A percentile compares a stretch with the other conserved stretches of the same genome.
These are phyloP conservation scores for Rhea pennata DNA, from an alignment of 2,113 vertebrate species.

Conservation along the genomic window DNA sequence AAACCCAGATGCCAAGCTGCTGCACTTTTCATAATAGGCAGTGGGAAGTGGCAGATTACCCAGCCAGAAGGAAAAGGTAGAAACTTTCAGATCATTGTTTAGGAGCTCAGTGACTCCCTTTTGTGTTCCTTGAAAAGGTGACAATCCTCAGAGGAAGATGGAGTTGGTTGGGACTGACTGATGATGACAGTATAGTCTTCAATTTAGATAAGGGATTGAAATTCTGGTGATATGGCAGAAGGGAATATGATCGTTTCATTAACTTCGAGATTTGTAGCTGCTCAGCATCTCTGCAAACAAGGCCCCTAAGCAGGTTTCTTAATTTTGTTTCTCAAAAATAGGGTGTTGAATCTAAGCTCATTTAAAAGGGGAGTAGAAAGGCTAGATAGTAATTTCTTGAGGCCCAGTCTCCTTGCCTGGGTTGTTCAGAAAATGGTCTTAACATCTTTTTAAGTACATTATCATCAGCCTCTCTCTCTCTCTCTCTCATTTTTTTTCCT, in stretches of 20 bases:
- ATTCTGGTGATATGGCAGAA: neutral
- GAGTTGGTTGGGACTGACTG: neutral
- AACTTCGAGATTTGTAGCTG: too few species aligned
- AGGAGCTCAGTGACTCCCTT: neutral
- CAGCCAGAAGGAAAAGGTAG: neutral
- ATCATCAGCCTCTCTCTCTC: neutral
- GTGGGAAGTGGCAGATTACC: neutral
- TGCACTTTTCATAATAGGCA: neutral
- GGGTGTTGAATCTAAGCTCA: neutral
- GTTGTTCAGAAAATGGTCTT: neutral
- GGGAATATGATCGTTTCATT: neutral
- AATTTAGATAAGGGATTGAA: accelerated
- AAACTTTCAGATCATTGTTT: neutral
- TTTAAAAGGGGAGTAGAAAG: neutral
- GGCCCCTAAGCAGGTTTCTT: neutral
- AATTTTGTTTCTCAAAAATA: neutral
- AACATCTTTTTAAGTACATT: neutral
- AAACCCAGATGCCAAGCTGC: neutral
- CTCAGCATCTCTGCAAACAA: neutral
- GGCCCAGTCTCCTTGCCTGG: neutral
- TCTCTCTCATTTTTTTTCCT: neutral
- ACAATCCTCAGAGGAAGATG: neutral
- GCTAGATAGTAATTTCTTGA: accelerated
- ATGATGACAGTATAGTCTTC: neutral
- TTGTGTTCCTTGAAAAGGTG: neutral